Base-by-base conservation (phyloP, 1,140 invertebrate species). In the Heliconius hewitsoni region DNA sequence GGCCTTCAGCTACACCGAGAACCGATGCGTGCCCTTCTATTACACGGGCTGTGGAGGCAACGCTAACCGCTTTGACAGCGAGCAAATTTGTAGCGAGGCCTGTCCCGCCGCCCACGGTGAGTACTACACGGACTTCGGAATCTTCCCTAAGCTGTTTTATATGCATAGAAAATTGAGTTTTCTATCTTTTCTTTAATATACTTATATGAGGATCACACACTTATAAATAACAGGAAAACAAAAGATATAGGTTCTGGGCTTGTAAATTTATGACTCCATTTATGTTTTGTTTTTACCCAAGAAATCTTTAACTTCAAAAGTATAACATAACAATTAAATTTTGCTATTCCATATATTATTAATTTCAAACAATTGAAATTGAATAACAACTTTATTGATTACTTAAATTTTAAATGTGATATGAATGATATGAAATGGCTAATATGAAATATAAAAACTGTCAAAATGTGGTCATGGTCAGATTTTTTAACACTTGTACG, bases 1-100 rank as follows among this genome's bases (percentile, higher is more conserved):
- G 98, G 97, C 97, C 93, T 99, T 98, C 95, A 97, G 98, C 91
- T 95, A 95, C 71, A 95, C 95, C 46, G 97, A 98, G 91, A 97
- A 98, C 90, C 96, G 97, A 77, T 99, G 99, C 96, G 96, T 97
- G 95, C 98, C 98, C 71, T 99, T 99, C 96, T 98, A 98, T 96
- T 99, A 98, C 95, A 97, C 96, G 79, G 98, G 98, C 82, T 99
- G 98, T 95, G 96, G 96, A 84, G 98, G 98, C 81, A 99, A 99
- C 95, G 96, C 95, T 87, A 99, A 99, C 95, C 97, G 97, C 89
- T 99, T 98, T 96, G 95, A 96, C 66, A 96, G 96, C 89, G 96
- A 96, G 92, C 96, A 96, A 81, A 96, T 96, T 90, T 99, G 98
- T 93, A 96, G 97, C 87, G 92, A 95, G 76, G 95, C 96, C 86